Conservation (phyloP, 2,113 vertebrate genomes). For the Sitta europaea region DNA sequence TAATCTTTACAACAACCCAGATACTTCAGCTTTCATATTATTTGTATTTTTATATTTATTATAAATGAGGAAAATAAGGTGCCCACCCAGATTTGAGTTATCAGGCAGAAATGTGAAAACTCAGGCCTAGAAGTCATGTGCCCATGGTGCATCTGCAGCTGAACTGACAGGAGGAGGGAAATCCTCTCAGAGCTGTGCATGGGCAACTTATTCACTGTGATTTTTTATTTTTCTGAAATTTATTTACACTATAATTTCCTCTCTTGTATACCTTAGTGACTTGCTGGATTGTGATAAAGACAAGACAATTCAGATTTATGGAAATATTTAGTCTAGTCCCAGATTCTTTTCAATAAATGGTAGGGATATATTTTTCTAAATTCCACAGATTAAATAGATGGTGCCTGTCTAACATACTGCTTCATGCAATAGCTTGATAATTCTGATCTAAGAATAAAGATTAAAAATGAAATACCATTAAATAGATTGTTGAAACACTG, state of each 20-base stretch:
- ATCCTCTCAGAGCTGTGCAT: background rate
- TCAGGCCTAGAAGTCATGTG: background rate
- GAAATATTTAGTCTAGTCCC: background rate
- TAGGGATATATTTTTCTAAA: background rate
- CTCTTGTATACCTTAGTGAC: background rate
- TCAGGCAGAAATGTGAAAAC: background rate
- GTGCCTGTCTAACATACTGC: background rate
- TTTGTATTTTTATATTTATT: background rate
- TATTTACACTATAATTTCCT: background rate
- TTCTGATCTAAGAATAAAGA: background rate
- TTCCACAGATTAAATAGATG: background rate
- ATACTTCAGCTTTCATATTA: background rate
- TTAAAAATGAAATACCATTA: background rate
- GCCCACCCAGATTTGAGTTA: background rate
- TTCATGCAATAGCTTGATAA: background rate
- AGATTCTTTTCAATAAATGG: background rate
- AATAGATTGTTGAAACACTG: background rate
- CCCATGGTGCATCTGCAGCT: background rate
- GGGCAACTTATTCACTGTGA: background rate
- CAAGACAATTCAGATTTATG: background rate
- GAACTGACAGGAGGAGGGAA: background rate
- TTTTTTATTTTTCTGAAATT: background rate
- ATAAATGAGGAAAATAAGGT: constrained; percentile 1
- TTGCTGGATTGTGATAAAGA: background rate
- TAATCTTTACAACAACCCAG: background rate